Percentiles rank a stretch among this genome's conserved stretches.
phyloP scores from a whole-genome alignment of 1,140 invertebrate species.

The Papilio helenus region DNA sequence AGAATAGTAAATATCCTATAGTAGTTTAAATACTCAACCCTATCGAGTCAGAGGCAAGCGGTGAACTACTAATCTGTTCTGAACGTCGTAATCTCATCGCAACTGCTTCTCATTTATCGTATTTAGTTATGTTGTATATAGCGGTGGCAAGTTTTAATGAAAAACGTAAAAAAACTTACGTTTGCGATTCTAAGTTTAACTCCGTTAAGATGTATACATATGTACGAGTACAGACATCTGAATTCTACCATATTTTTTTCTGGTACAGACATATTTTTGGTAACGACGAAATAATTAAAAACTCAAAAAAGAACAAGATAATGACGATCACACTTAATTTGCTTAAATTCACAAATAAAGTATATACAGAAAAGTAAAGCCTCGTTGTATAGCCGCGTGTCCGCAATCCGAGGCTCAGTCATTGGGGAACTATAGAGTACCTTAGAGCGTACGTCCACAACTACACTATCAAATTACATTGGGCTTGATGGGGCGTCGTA shows the following conservation, averaged over 20 bases:
- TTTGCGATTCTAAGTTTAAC: background rate
- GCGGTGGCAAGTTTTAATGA: background rate
- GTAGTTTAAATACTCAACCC: background rate
- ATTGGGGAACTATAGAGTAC: background rate
- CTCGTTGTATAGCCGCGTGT: background rate
- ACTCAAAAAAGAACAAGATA: too few relatives aligned
- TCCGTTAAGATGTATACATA: too few relatives aligned
- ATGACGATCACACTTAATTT: too few relatives aligned
- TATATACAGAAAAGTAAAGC: background rate
- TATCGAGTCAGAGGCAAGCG: background rate
- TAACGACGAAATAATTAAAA: too few relatives aligned
- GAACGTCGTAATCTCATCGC: constrained; percentile 31
- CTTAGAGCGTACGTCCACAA: background rate
- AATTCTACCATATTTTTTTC: too few relatives aligned
- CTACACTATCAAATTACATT: background rate
- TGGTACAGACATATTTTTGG: too few relatives aligned
- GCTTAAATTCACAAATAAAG: too few relatives aligned
- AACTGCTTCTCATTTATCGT: constrained; percentile 30
- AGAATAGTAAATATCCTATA: background rate
- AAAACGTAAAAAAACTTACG: background rate
- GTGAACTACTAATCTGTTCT: constrained; percentile 21
- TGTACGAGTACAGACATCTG: too few relatives aligned
- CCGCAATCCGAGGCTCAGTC: background rate
- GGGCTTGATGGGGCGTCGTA: background rate
- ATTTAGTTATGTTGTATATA: background rate